Evolutionary conservation across 2,113 vertebrate genomes (phyloP).

Genomic region (Megaceryle torquata): DNA sequence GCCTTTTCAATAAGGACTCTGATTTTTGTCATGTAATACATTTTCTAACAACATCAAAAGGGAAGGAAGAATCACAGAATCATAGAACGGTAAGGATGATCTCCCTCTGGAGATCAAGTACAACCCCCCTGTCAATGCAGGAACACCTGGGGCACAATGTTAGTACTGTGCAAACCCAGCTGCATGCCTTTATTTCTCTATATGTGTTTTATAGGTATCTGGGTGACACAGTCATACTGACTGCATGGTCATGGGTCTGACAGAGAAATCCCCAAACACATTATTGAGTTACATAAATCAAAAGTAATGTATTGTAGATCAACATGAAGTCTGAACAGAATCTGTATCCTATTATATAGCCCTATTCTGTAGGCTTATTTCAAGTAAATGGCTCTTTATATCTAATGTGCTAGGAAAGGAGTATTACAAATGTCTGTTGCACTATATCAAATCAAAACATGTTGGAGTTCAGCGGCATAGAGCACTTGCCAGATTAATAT

Average conservation of each 20-base stretch:
- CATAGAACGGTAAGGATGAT: too few species aligned
- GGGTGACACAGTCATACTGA: background rate
- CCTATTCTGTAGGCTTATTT: background rate
- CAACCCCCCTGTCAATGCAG: too few species aligned
- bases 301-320: background rate
- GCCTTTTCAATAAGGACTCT: constrained; percentile 1
- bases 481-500: background rate
- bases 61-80: background rate
- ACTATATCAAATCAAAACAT: background rate
- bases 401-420: background rate
- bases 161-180: background rate
- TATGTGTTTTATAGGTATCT: background rate
- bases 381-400: background rate
- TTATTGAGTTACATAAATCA: background rate
- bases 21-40: background rate
- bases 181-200: background rate
- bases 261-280: background rate
- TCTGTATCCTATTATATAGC: background rate
- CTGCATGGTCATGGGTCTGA: accelerated
- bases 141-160: background rate
- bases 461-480: background rate
- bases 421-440: background rate
- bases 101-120: too few species aligned
- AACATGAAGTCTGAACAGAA: background rate
- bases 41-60: background rate